Evolutionary conservation across 2,888 invertebrate genomes (phyloP).

Genomic region (Agrotis segetum): DNA sequence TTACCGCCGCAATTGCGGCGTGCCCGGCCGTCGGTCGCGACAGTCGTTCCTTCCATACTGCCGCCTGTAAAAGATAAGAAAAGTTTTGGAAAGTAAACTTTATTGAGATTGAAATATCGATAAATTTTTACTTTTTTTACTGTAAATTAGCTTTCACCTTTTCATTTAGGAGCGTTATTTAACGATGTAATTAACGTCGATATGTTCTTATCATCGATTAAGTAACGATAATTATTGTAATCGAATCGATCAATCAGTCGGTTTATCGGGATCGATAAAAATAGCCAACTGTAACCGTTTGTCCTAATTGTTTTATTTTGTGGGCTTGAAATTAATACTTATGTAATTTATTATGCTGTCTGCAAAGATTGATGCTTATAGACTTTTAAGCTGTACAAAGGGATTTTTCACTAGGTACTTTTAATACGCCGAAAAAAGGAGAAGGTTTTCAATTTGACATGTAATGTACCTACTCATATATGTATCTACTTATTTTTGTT

Average conservation of each 20-base stretch:
- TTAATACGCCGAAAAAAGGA: no score
- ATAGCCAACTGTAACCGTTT: constrained; percentile 13
- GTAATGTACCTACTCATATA: no score
- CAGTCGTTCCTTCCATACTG: no score
- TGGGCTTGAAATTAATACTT: neutral
- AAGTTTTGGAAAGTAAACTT: constrained; percentile 54
- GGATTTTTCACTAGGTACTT: no score
- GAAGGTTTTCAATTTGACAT: no score
- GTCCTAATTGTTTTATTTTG: constrained; percentile 15
- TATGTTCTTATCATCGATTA: constrained; percentile 57
- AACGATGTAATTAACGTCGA: constrained; percentile 56
- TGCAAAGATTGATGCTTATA: no score
- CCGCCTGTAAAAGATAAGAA: constrained; percentile 27
- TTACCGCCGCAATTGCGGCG: no score
- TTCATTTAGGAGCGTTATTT: constrained; percentile 46
- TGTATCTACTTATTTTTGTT: no score
- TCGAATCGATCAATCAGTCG: constrained; percentile 53
- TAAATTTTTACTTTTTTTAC: constrained; percentile 28
- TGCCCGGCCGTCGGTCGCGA: no score
- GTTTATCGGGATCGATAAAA: constrained; percentile 49
- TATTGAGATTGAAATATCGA: constrained; percentile 55
- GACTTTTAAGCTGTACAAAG: no score
- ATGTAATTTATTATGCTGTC: no score
- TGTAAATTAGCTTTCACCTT: constrained; percentile 63
- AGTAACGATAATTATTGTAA: constrained; percentile 47